Base-by-base conservation (phyloP, 1,140 invertebrate genomes). In the Euura saliciscinereae region DNA sequence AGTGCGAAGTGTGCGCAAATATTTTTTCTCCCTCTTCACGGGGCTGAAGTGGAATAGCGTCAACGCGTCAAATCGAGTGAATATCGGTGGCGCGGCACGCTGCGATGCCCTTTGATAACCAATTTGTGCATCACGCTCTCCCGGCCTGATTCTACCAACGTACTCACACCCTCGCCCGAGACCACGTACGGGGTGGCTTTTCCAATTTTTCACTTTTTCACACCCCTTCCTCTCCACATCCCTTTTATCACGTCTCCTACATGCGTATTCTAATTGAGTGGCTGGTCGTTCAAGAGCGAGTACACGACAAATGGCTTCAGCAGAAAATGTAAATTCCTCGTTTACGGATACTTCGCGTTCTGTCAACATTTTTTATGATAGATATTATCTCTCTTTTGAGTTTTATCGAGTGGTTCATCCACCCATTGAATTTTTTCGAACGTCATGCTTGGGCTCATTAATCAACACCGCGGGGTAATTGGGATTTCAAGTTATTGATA, bases 51-150 rank as follows among this genome's bases (percentile, higher is more conserved):
- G 51, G 51, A 59, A 59, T 77, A 78, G 77, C 81, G 76, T 79
- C 77, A 77, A 82, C 83, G 78, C 82, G 81, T 84, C 83, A 83
- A 85, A 85, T 85, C 82, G 79, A 82, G 80, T 84, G 79, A 79
- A 78, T 83, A 85, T 85, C 82, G 82, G 82, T 84, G 80, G 71
- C 75, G 79, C 79, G 76, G 75, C 76, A 70, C 76, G 75, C 77
- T 78, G 77, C 85, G 84, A 84, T 85, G 82, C 79, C 80, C 82
- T 87, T 86, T 87, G 84, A 86, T 87, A 84, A 84, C 79, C 83
- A 85, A 86, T 86, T 87, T 85, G 81, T 80, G 78, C 80, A 82
- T 78, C 77, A 78, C 74, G 74, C 67, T 65, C 59, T 70, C 45
- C 73, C 66, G 71, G 75, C 71, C 28, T 28, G 51, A 59, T 59